A percentile compares a stretch with the other conserved stretches of the same genome.
Evolutionary conservation across 1,140 invertebrate species (phyloP).

Genomic region (Mylabris phalerata): DNA sequence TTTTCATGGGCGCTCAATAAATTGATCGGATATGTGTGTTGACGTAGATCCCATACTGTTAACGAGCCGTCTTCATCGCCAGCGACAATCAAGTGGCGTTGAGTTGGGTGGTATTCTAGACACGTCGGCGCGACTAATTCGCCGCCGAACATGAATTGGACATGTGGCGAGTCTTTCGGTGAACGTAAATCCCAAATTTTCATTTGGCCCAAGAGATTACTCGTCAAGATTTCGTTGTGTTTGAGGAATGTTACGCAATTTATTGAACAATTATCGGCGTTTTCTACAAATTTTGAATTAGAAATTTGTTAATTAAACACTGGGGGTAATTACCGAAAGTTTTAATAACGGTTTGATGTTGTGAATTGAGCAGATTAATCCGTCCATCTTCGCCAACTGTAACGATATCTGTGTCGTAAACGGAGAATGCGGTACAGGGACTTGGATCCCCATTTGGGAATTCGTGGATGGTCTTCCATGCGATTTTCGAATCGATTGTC

Average conservation of each 20-base stretch:
- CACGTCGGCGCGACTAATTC: constrained; percentile 65
- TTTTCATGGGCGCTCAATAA: constrained; percentile 70
- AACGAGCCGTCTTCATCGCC: constrained; percentile 75
- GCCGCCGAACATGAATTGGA: constrained; percentile 54
- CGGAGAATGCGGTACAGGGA: constrained; percentile 60
- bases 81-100: constrained; percentile 73
- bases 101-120: constrained; percentile 75
- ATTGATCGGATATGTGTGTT: constrained; percentile 72
- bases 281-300: constrained; percentile 42
- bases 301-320: constrained; percentile 10
- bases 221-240: constrained; percentile 72
- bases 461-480: constrained; percentile 59
- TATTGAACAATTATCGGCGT: constrained; percentile 75
- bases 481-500: constrained; percentile 35
- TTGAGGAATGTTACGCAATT: constrained; percentile 69
- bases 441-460: constrained; percentile 51
- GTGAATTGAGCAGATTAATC: constrained; percentile 61
- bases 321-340: constrained; percentile 46
- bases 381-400: constrained; percentile 79
- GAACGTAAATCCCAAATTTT: constrained; percentile 78
- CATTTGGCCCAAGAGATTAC: constrained; percentile 77
- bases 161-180: constrained; percentile 46
- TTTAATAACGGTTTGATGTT: constrained; percentile 52
- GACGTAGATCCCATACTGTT: constrained; percentile 82
- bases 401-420: constrained; percentile 63